A percentile compares a stretch with the other conserved stretches of the same genome.
Evolutionary conservation across 1,140 invertebrate genomes (phyloP).

Genomic region (Heliconius congener): DNA sequence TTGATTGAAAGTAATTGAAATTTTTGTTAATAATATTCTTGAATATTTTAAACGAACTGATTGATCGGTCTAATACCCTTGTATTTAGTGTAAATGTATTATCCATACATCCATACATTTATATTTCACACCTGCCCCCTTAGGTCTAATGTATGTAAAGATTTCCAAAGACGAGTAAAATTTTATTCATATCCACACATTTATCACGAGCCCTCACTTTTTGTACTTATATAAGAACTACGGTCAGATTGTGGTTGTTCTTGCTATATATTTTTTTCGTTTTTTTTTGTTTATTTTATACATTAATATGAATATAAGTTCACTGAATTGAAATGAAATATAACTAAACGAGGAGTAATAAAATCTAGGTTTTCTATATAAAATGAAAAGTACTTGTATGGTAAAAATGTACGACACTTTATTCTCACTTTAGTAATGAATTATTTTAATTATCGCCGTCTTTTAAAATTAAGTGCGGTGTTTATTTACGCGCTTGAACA

Average conservation of each 20-base stretch:
- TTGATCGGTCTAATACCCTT: slow-evolving; percentile 15
- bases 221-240: slow-evolving; percentile 39
- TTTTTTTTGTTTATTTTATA: background rate
- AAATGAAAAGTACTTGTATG: too few species aligned
- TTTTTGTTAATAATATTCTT: too few species aligned
- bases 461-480: too few species aligned
- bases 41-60: slow-evolving; percentile 5
- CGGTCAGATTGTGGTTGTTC: background rate
- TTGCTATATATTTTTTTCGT: slow-evolving; percentile 27
- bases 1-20: too few species aligned
- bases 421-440: too few species aligned
- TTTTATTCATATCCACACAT: slow-evolving; percentile 76
- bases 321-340: too few species aligned
- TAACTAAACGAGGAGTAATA: too few species aligned
- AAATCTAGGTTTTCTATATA: too few species aligned
- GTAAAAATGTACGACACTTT: too few species aligned
- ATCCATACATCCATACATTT: slow-evolving; percentile 8
- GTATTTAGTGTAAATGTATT: slow-evolving; percentile 14
- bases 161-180: slow-evolving; percentile 44
- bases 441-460: too few species aligned
- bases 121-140: slow-evolving; percentile 23
- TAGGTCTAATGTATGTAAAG: slow-evolving; percentile 31
- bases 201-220: slow-evolving; percentile 73
- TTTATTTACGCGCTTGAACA: background rate
- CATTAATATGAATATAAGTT: too few species aligned